These are phyloP conservation scores for Trachemys scripta DNA, from an alignment of 2,113 vertebrate genomes.

Conservation along the genomic window DNA sequence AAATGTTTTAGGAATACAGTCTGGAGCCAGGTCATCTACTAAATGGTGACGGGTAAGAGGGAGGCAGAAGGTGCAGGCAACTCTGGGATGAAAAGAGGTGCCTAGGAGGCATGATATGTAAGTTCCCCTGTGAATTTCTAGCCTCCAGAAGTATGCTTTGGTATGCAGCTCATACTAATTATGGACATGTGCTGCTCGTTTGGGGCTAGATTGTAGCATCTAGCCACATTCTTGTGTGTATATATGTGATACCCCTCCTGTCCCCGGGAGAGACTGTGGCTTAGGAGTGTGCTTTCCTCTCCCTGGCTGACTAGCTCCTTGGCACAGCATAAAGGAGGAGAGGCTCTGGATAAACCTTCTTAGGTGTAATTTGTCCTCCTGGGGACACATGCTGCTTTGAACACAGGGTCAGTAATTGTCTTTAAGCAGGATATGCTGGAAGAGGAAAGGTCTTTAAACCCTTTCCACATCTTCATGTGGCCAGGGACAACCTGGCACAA, in stretches of 20 bases:
- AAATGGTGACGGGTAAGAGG: not conserved
- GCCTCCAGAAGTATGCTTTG: too few species aligned
- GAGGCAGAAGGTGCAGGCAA: not conserved
- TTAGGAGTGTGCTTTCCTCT: not conserved
- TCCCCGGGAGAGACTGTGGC: not conserved
- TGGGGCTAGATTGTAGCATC: not conserved
- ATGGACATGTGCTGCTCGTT: too few species aligned
- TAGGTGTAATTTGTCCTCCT: not conserved
- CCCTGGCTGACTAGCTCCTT: not conserved
- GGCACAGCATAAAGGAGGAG: accelerated
- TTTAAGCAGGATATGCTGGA: not conserved
- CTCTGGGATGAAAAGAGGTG: not conserved
- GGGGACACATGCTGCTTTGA: not conserved
- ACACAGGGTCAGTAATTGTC: not conserved
- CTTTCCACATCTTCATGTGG: not conserved
- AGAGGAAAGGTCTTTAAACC: not conserved
- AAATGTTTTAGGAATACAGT: not conserved
- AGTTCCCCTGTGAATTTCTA: not conserved
- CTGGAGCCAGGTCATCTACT: not conserved
- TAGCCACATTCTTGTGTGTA: not conserved
- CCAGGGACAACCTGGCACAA: not conserved
- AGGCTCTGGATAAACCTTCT: not conserved
- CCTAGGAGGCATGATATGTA: not conserved
- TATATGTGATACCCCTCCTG: not conserved
- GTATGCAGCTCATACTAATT: too few species aligned